phyloP scores from a whole-genome alignment of 1,140 invertebrate genomes.

The Eueides isabella region DNA sequence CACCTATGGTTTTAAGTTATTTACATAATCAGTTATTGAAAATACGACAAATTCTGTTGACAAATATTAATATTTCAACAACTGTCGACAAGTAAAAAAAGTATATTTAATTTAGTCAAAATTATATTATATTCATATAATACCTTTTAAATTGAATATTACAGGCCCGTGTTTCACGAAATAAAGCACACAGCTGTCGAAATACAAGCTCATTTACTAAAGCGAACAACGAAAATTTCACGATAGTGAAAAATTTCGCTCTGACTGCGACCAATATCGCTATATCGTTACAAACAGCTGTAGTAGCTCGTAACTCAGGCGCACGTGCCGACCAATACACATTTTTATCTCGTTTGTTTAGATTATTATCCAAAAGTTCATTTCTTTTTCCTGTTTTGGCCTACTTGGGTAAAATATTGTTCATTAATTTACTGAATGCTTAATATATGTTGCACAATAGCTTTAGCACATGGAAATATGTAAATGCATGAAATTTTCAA shows the following conservation, averaged over 20 bases:
- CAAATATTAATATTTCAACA: too few species aligned
- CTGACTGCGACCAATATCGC: constrained; percentile 16
- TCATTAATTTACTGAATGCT: background rate
- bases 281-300: constrained; percentile 20
- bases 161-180: background rate
- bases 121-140: background rate
- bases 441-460: too few species aligned
- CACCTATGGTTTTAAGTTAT: too few species aligned
- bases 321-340: constrained; percentile 20
- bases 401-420: background rate
- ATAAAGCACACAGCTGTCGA: constrained; percentile 19
- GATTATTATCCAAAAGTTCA: background rate
- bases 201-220: constrained; percentile 20
- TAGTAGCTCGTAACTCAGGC: constrained; percentile 22
- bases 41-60: too few species aligned
- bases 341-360: constrained; percentile 18
- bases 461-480: background rate
- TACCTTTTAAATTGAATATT: background rate
- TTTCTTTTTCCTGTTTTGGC: background rate
- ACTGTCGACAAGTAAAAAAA: too few species aligned
- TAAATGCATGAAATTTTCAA: background rate
- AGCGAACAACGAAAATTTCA: constrained; percentile 15
- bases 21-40: too few species aligned
- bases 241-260: constrained; percentile 23
- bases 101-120: background rate